phyloP scores from a whole-genome alignment of 2,113 vertebrate genomes.

The Orthonyx spaldingii region DNA sequence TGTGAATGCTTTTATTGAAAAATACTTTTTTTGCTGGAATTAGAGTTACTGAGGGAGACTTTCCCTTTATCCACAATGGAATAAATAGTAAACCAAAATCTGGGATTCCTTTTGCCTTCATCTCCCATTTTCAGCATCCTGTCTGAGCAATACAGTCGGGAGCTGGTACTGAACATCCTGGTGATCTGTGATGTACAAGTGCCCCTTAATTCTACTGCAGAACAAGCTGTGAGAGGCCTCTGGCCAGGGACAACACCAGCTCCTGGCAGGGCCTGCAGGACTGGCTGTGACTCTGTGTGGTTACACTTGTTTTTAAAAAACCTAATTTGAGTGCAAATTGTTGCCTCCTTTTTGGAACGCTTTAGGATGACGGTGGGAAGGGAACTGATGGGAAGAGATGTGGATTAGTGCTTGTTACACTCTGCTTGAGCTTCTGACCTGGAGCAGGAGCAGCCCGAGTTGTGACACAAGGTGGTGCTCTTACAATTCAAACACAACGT shows the following conservation, averaged over 20 bases:
- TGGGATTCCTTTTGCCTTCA: neutral
- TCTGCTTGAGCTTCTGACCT: neutral
- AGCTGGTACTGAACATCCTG: neutral
- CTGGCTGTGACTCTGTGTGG: rapidly evolving
- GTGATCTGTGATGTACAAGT: neutral
- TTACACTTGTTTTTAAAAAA: neutral
- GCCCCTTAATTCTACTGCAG: neutral
- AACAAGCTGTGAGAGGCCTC: neutral
- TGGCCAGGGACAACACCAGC: neutral
- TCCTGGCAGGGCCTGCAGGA: neutral
- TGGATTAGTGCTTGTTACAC: neutral
- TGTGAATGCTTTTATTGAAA: neutral
- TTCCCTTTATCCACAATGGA: neutral
- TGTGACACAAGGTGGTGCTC: constrained; percentile 51
- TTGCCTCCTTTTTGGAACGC: neutral
- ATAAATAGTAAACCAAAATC: neutral
- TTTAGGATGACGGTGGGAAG: neutral
- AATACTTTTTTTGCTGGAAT: neutral
- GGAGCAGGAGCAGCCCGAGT: neutral
- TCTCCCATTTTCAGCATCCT: neutral
- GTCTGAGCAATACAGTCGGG: neutral
- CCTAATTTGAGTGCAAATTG: neutral
- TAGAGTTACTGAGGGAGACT: neutral
- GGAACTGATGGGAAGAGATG: neutral
- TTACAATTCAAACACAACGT: neutral